Base-by-base conservation (phyloP, 1,140 invertebrate genomes). In the Drosophila eugracilis region DNA sequence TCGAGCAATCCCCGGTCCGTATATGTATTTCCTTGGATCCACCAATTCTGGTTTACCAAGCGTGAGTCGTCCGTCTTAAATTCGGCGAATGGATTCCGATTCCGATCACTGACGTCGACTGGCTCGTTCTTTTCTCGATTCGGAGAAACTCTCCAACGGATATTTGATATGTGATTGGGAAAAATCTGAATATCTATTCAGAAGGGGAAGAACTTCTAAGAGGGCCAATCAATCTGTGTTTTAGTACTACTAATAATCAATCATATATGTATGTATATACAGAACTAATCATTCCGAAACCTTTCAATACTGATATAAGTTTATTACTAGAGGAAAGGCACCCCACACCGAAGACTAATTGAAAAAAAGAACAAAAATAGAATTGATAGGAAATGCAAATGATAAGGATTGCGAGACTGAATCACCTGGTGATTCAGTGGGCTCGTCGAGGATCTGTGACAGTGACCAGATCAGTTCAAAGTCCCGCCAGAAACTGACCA, bases 381-480 rank as follows among this genome's bases (percentile, higher is more conserved):
- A 5, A 9, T 21, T 17, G 19, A 17, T 15, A 36, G 6, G 48
- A 34, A 57, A 15, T 9, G 4, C 21, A 5, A n/a, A 15, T 26
- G 58, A 60, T 60, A 60, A 60, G 52, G 52, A 41, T 28, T n/a
- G 19, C 5, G n/a, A 3, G 6, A 1, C n/a, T 63, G 57, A 65
- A 30, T 65, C 60, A 65, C 7, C 0, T 9, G 24, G 14, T 24
- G 34, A 48, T 7, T 39, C 32, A 62, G 24, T 21, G 30, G 22
- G 55, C 32, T 3, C 30, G 14, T 24, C 22, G 1, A 24, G 41
- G 60, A 65, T 37, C 26, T 3, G 7, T 10, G 0, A 2, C 22
- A n/a, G n/a, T 12, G n/a, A n/a, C n/a, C 52, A 30, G 37, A 9
- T n/a, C 7, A 5, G 41, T 6, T 36, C 10, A 62, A 48, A 45